phyloP scores from a whole-genome alignment of 2,797 vertebrate genomes.

The Gorsachius magnificus region DNA sequence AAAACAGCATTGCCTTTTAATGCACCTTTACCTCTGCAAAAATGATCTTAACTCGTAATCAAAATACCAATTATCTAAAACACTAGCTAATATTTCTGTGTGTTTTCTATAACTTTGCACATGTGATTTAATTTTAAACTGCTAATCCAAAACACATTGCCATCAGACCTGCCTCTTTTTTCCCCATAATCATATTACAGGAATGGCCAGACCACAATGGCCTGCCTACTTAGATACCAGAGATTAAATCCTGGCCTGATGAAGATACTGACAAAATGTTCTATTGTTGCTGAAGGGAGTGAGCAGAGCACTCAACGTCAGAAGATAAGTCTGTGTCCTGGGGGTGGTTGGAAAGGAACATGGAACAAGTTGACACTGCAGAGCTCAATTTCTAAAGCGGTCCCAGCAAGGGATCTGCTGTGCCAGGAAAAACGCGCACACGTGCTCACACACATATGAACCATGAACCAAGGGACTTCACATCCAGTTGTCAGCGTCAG shows the following conservation, averaged over 20 bases:
- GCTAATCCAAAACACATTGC: neutral
- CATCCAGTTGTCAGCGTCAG: neutral
- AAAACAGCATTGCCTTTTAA: neutral
- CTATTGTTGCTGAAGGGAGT: neutral
- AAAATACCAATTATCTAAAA: neutral
- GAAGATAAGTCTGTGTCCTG: neutral
- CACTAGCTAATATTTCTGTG: neutral
- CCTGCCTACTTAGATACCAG: neutral
- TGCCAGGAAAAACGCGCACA: neutral
- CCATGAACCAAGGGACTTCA: neutral
- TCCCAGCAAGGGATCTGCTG: fast-evolving
- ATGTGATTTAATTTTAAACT: neutral
- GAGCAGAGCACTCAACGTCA: neutral
- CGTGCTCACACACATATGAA: fast-evolving
- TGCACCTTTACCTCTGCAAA: neutral
- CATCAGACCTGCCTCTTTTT: neutral
- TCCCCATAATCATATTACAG: too few relatives aligned
- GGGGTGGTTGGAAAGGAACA: neutral
- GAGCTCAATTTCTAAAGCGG: neutral
- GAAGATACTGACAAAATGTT: neutral
- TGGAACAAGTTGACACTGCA: neutral
- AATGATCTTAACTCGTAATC: neutral
- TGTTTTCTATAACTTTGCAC: neutral
- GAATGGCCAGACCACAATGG: fast-evolving
- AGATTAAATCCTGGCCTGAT: neutral